phyloP scores from a whole-genome alignment of 37 sponge, comb jelly and placozoan species.

The Halisarca cf. caerulea region DNA sequence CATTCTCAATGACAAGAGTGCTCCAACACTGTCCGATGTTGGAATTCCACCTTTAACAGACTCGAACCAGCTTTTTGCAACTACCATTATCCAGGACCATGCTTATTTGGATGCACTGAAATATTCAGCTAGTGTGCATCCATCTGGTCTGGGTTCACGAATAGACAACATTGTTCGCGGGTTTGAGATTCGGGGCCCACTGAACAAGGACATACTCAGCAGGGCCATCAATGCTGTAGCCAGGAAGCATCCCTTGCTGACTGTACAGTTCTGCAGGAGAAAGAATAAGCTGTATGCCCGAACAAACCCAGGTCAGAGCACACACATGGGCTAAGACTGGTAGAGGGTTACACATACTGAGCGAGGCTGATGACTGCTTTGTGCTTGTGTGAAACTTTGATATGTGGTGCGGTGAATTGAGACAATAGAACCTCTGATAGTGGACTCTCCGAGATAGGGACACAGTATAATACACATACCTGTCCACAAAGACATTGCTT shows the following conservation, averaged over 20 bases:
- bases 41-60: neutral
- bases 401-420: too few relatives aligned
- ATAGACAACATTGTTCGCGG: conserved; percentile 78
- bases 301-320: conserved; percentile 37
- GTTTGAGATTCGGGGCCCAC: conserved; percentile 69
- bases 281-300: conserved; percentile 55
- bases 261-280: conserved; percentile 34
- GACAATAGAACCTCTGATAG: too few relatives aligned
- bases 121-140: conserved; percentile 4
- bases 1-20: neutral
- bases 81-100: conserved; percentile 81
- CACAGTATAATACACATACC: too few relatives aligned
- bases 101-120: conserved; percentile 43
- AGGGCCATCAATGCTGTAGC: conserved; percentile 50
- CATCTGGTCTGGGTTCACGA: conserved; percentile 48
- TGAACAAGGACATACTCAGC: conserved; percentile 53
- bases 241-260: conserved; percentile 59
- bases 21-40: neutral
- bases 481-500: too few relatives aligned
- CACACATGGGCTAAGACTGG: too few relatives aligned
- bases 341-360: too few relatives aligned
- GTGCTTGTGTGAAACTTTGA: too few relatives aligned
- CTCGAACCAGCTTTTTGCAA: conserved; percentile 39
- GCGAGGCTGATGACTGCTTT: too few relatives aligned
- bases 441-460: too few relatives aligned